These are phyloP conservation scores for Bombyx mori DNA, from an alignment of 1,140 invertebrate species.

Conservation along the genomic window DNA sequence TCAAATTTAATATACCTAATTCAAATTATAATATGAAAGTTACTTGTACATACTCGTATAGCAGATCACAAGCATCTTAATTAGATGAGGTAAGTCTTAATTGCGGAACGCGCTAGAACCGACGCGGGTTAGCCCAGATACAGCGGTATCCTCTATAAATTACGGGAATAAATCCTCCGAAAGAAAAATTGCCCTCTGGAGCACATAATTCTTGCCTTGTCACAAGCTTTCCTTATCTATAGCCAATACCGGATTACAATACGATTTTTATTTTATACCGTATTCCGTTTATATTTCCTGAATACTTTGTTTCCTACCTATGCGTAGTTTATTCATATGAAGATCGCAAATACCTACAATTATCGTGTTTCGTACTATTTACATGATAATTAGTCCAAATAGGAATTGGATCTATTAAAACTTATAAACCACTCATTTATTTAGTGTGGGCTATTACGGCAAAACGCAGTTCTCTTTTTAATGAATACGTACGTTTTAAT, in stretches of 20 bases:
- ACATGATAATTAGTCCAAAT: no score
- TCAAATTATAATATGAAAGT: no score
- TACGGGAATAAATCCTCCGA: slow-evolving; percentile 68
- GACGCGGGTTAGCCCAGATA: slow-evolving; percentile 62
- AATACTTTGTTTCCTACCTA: slow-evolving; percentile 6
- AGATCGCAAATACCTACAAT: no score
- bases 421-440: no score
- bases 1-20: no score
- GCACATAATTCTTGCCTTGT: slow-evolving; percentile 72
- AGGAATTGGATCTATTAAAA: no score
- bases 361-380: no score
- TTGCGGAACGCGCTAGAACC: slow-evolving; percentile 41
- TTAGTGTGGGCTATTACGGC: no score
- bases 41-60: no score
- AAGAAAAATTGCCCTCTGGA: slow-evolving; percentile 71
- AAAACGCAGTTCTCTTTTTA: no score
- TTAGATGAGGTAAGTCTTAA: slow-evolving; percentile 41
- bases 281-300: slow-evolving; percentile 35
- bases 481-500: no score
- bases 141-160: slow-evolving; percentile 68
- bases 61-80: slow-evolving; percentile 22
- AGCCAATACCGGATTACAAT: slow-evolving; percentile 70
- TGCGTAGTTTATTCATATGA: background rate
- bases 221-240: slow-evolving; percentile 69
- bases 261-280: slow-evolving; percentile 69